Base-by-base conservation (phyloP, 2,888 invertebrate genomes). In the Arrhopalites spinosus region DNA sequence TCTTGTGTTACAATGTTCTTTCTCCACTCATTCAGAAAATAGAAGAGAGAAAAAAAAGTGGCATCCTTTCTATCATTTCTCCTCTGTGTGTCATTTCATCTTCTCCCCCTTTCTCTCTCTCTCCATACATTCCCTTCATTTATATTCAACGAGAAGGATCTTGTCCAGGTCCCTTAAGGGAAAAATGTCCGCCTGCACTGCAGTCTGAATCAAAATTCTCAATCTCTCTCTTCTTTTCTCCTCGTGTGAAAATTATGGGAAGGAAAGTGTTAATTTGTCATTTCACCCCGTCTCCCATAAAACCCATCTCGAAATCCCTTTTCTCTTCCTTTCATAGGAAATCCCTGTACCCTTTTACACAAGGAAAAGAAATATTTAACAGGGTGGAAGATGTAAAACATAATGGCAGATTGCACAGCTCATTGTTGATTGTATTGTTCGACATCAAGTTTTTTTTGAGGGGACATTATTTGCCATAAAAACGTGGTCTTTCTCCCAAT, bases 61-160 rank as follows among this genome's bases (percentile, higher is more conserved):
- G 36, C n/a, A 53, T 1, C 59, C 72, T n/a, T 27, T 25, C 47
- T 70, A 30, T 29, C 56, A 70, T 3, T 36, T 36, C 45, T 72
- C 43, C 43, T 61, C 25, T 29, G 43, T 72, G 72, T 36, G 63
- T 72, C 72, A 63, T 63, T 61, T n/a, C 36, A n/a, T 29, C 7
- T 43, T 11, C 56, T 70, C 56, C 69, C 69, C 1, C 50, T 64
- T 53, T 23, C 53, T 66, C 56, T 53, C 68, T 63, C 59, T 59
- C 53, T 63, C 45, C 50, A 70, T 63, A 53, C 5, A 15, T 63
- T 13, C 63, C 43, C 64, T 74, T 78, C 78, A 78, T 78, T 78
- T 78, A 76, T 78, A 78, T 78, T 78, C 78, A 76, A 78, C 76
- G 78, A 76, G 59, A 23, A 78, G 74, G 74, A 78, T 76, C 25